Conservation (phyloP, 2,113 vertebrate genomes). For the Dascyllus trimaculatus region DNA sequence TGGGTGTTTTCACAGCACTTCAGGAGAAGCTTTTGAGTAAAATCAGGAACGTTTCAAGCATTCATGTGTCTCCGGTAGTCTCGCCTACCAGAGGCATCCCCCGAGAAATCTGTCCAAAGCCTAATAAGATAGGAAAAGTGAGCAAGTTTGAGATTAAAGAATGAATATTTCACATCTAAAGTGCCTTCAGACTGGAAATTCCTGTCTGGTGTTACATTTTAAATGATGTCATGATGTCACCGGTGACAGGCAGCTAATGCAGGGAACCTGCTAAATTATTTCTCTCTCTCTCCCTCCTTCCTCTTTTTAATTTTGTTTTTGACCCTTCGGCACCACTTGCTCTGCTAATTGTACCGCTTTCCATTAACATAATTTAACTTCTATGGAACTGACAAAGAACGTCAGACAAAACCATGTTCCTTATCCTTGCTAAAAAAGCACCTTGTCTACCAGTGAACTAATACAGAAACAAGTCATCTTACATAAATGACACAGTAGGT, state of each 20-base stretch:
- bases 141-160: slow-evolving; percentile 59
- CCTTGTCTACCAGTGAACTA: background rate
- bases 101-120: slow-evolving; percentile 29
- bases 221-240: slow-evolving; percentile 18
- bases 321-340: background rate
- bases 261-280: slow-evolving; percentile 1
- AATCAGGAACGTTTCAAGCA: slow-evolving; percentile 42
- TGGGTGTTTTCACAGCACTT: slow-evolving; percentile 8
- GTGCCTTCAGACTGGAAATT: slow-evolving; percentile 48
- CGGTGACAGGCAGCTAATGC: slow-evolving; percentile 11
- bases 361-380: background rate
- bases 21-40: slow-evolving; percentile 23
- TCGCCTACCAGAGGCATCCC: slow-evolving; percentile 11
- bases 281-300: background rate
- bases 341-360: background rate
- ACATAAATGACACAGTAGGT: too few species aligned
- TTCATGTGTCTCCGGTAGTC: slow-evolving; percentile 39
- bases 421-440: background rate
- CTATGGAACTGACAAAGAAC: background rate
- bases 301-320: slow-evolving; percentile 10
- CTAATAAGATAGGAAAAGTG: slow-evolving; percentile 48
- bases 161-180: slow-evolving; percentile 64
- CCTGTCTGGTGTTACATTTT: slow-evolving; percentile 35
- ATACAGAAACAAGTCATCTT: too few species aligned
- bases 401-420: background rate